A percentile compares a stretch with the other conserved stretches of the same genome.
These are phyloP conservation scores for Drosophila neutralis DNA, from an alignment of 2,888 invertebrate genomes.

Conservation along the genomic window DNA sequence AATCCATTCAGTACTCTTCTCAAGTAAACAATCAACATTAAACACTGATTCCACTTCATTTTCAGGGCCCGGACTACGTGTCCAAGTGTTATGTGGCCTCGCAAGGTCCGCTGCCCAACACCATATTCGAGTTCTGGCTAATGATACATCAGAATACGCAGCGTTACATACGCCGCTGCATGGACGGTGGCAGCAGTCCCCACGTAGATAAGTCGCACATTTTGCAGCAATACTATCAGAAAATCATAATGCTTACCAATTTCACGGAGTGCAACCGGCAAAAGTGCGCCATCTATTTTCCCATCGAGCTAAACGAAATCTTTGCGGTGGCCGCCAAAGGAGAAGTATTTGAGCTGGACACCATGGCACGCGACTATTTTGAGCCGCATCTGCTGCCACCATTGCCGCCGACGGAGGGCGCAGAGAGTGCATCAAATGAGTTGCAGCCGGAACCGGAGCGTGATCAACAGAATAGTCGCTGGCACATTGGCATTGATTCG, in stretches of 20 bases:
- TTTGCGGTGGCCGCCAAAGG: slow-evolving; percentile 82
- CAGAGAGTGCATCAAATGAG: slow-evolving; percentile 20
- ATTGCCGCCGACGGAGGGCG: slow-evolving; percentile 28
- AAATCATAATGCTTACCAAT: slow-evolving; percentile 96
- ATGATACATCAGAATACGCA: slow-evolving; percentile 89
- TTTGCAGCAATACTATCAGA: slow-evolving; percentile 85
- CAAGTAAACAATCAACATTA: not conserved
- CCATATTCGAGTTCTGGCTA: slow-evolving; percentile 95
- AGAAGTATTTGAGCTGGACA: slow-evolving; percentile 66
- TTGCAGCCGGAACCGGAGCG: slow-evolving; percentile 33
- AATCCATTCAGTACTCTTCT: not conserved
- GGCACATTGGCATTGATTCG: slow-evolving; percentile 67
- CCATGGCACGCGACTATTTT: slow-evolving; percentile 58
- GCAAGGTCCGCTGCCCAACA: slow-evolving; percentile 95
- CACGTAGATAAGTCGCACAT: slow-evolving; percentile 70
- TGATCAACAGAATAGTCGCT: slow-evolving; percentile 41
- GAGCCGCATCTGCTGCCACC: slow-evolving; percentile 53
- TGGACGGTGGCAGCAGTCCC: slow-evolving; percentile 74
- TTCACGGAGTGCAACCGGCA: slow-evolving; percentile 92
- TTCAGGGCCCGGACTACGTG: slow-evolving; percentile 95
- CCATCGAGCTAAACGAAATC: slow-evolving; percentile 86
- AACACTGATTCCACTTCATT: slow-evolving; percentile 6
- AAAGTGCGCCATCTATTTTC: slow-evolving; percentile 96
- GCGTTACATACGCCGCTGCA: slow-evolving; percentile 77
- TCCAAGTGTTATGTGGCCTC: slow-evolving; percentile 95